A percentile compares a stretch with the other conserved stretches of the same genome.
phyloP scores from a whole-genome alignment of 2,113 vertebrate species.

The Atrichornis clamosus region DNA sequence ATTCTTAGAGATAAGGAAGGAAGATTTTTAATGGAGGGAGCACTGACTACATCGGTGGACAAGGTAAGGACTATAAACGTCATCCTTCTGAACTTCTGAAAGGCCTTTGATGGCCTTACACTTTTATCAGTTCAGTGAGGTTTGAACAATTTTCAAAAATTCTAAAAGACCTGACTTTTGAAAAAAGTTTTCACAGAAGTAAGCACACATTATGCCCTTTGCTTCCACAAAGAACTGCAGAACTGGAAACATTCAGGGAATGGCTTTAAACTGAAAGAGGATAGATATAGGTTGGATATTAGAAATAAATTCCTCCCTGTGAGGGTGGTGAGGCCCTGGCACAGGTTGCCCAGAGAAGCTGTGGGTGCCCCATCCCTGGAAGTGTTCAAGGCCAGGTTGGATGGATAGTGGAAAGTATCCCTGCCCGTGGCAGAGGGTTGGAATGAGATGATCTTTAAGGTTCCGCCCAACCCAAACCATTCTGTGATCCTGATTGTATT shows the following conservation, averaged over 20 bases:
- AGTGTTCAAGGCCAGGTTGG: accelerated
- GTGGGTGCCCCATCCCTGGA: background rate
- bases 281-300: background rate
- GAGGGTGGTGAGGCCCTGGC: background rate
- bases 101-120: background rate
- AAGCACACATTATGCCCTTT: background rate
- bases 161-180: background rate
- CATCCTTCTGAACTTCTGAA: background rate
- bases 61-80: background rate
- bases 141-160: background rate
- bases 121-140: background rate
- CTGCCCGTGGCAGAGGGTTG: background rate
- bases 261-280: background rate
- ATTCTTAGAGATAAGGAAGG: background rate
- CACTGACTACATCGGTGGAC: background rate
- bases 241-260: background rate
- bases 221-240: background rate
- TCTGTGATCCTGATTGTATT: background rate
- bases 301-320: background rate
- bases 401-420: accelerated
- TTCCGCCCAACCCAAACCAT: background rate
- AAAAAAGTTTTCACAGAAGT: background rate
- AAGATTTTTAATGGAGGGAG: background rate
- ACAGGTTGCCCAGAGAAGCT: background rate
- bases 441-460: background rate